Evolutionary conservation across 2,113 vertebrate genomes (phyloP), one percentile per base, ranked within the genome.

Genomic region (Brienomyrus longianalis): DNA sequence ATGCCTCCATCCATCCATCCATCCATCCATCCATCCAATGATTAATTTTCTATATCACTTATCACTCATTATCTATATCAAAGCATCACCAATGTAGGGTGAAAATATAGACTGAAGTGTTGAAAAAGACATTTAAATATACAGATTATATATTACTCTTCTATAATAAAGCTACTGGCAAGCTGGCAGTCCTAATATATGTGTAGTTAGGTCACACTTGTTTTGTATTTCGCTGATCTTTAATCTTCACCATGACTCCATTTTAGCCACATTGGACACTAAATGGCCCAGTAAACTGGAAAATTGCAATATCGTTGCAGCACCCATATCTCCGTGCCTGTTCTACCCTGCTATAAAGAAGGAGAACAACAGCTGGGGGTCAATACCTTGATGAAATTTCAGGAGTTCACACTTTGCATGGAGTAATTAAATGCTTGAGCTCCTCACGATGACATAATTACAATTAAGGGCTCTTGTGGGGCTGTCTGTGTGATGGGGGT

Each of bases 311-410:
- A 51, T 86, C 13, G n/a, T 86, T 86, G 83, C 83, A 86, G 23
- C 83, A 13, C 21, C n/a, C 23, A 27, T 51, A 50, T 51, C 48
- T 48, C 31, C 11, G 3, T 86, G 45, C 15, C 83, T 51, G n/a
- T 27, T 50, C 3, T 48, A 4, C 13, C 51, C 9, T 56, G 31
- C 85, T 19, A 5, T 54, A 39, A 31, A 87, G 15, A 87, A 56
- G 31, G 45, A 43, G 27, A 39, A 87, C 19, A 54, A 87, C 51
- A 54, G 51, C 85, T 35, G 83, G 45, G 48, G 23, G 27, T 87
- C 85, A 54, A 87, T 87, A 54, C 85, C 85, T 87, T 87, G 51
- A 54, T 54, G 51, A 87, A 87, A 87, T 56, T 87, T 51, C 31
- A 17, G 47, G 48, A 86, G 11, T 15, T 10, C n/a, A 56, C 48